Evolutionary conservation across 2,797 vertebrate species (phyloP).

Genomic region (Furcifer pardalis): DNA sequence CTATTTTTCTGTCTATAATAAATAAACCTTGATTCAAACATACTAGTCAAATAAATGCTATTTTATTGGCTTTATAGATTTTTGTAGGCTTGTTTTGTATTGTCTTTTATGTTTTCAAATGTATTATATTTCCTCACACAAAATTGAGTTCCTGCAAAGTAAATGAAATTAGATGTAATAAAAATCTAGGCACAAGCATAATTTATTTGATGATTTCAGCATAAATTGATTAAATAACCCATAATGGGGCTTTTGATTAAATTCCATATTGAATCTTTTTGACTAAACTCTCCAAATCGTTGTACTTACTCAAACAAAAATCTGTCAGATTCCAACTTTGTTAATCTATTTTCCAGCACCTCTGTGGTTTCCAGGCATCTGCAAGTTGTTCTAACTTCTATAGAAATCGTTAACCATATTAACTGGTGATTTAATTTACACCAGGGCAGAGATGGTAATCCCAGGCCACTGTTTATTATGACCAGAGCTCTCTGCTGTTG

Average conservation of each 20-base stretch:
- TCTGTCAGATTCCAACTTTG: not conserved
- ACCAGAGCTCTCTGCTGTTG: no score
- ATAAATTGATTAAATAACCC: not conserved
- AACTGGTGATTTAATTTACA: not conserved
- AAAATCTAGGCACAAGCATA: not conserved
- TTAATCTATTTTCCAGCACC: not conserved
- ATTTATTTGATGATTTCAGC: constrained; percentile 10
- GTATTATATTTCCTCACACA: not conserved
- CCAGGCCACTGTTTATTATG: no score
- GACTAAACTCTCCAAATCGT: not conserved
- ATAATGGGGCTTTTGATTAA: not conserved
- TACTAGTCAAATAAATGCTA: not conserved
- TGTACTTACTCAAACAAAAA: not conserved
- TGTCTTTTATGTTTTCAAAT: not conserved
- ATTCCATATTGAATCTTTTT: not conserved
- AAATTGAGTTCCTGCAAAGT: not conserved
- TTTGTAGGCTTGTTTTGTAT: not conserved
- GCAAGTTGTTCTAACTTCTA: not conserved
- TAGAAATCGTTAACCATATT: not conserved
- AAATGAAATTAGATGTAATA: not conserved
- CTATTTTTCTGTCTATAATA: not conserved
- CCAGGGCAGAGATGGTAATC: not conserved
- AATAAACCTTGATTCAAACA: not conserved
- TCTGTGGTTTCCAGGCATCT: not conserved
- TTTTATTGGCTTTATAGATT: constrained; percentile 5